Conservation (phyloP, 2,797 vertebrate species). For the Sitta carolinensis region DNA sequence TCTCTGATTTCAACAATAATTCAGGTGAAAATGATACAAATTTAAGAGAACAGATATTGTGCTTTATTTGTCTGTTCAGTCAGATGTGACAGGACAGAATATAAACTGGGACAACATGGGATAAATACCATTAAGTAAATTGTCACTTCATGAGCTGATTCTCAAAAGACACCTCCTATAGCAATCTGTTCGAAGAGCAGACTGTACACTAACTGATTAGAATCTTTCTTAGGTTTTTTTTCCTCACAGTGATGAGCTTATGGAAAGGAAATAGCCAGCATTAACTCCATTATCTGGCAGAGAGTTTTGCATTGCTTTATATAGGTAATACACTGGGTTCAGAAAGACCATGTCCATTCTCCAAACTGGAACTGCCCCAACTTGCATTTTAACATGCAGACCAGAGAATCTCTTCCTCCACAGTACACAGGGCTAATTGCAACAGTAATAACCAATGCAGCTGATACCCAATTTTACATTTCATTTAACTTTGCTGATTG, state of each 20-base stretch:
- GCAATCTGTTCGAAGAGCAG: neutral
- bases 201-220: neutral
- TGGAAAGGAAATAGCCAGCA: neutral
- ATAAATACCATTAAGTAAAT: neutral
- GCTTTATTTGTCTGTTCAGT: neutral
- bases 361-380: neutral
- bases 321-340: accelerated
- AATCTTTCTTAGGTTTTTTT: neutral
- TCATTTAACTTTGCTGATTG: neutral
- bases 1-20: neutral
- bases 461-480: neutral
- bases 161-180: neutral
- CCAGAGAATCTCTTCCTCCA: neutral
- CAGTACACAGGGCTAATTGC: neutral
- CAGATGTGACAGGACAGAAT: neutral
- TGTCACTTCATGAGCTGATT: neutral
- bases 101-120: neutral
- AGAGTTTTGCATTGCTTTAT: neutral
- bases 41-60: neutral
- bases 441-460: neutral
- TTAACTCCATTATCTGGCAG: neutral
- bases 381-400: neutral
- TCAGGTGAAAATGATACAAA: neutral
- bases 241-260: neutral
- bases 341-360: neutral